A percentile compares a stretch with the other conserved stretches of the same genome.
These are phyloP conservation scores for Musca domestica DNA, from an alignment of 1,140 invertebrate species.

Conservation along the genomic window DNA sequence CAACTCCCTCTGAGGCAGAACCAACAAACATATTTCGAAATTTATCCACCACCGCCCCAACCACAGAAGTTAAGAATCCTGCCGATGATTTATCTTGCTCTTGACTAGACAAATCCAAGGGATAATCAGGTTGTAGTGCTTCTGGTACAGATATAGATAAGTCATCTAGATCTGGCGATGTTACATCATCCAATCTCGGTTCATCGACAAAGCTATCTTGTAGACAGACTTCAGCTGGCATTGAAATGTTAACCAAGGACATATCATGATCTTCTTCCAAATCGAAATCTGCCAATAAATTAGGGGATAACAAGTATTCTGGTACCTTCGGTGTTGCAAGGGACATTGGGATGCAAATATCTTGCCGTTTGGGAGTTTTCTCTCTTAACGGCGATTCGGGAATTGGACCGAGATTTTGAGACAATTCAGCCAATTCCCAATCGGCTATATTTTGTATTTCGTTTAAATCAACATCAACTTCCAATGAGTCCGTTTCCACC, in stretches of 20 bases:
- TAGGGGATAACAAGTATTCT: neutral
- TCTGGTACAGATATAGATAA: neutral
- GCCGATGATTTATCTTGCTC: neutral
- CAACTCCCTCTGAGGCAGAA: neutral
- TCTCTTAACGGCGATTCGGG: too few relatives aligned
- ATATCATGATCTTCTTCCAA: neutral
- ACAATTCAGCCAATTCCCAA: neutral
- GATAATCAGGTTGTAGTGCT: neutral
- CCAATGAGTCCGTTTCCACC: too few relatives aligned
- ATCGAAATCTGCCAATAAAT: neutral
- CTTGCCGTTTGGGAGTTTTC: too few relatives aligned
- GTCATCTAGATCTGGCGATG: neutral
- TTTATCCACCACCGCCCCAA: neutral
- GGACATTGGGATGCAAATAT: too few relatives aligned
- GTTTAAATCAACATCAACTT: neutral
- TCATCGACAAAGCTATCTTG: neutral
- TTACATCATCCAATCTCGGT: neutral
- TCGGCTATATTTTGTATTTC: neutral
- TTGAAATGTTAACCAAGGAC: neutral
- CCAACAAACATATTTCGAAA: neutral
- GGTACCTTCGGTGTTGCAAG: neutral
- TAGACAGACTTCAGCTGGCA: neutral
- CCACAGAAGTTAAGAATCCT: slow-evolving; percentile 2
- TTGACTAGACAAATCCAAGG: neutral
- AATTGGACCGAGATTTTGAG: neutral